phyloP scores from a whole-genome alignment of 92 coral and sea anemone species.

The Virgularia gustaviana region DNA sequence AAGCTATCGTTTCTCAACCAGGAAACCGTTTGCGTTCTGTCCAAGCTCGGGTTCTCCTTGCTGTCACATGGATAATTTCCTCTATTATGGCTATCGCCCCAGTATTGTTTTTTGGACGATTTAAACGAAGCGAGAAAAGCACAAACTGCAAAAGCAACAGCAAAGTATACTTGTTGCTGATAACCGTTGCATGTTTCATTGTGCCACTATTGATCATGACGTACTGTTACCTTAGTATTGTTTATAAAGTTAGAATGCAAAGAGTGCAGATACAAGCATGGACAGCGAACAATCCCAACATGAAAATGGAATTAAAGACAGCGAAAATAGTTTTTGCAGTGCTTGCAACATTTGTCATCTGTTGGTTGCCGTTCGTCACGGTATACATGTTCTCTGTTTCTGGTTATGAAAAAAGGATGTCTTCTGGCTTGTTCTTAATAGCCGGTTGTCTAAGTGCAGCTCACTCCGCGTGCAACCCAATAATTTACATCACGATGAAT shows the following conservation, averaged over 20 bases:
- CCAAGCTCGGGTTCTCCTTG: slow-evolving; percentile 70
- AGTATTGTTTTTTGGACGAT: slow-evolving; percentile 80
- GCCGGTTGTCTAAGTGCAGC: slow-evolving; percentile 57
- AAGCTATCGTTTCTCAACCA: slow-evolving; percentile 87
- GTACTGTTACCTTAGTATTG: slow-evolving; percentile 76
- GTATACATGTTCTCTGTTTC: slow-evolving; percentile 50
- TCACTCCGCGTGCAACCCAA: slow-evolving; percentile 56
- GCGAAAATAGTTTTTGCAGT: slow-evolving; percentile 62
- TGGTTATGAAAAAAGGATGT: slow-evolving; percentile 37
- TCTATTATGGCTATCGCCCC: slow-evolving; percentile 67
- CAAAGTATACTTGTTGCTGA: slow-evolving; percentile 67
- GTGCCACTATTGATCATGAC: slow-evolving; percentile 74
- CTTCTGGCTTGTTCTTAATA: slow-evolving; percentile 49
- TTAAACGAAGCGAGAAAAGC: slow-evolving; percentile 58
- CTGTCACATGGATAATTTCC: slow-evolving; percentile 75
- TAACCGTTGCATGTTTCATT: slow-evolving; percentile 68
- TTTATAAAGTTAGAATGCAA: slow-evolving; percentile 56
- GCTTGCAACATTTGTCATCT: slow-evolving; percentile 43
- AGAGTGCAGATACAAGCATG: slow-evolving; percentile 18
- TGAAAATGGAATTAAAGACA: slow-evolving; percentile 45
- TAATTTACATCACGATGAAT: slow-evolving; percentile 55
- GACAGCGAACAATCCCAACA: background rate
- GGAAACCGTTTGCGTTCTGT: slow-evolving; percentile 64
- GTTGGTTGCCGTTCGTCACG: slow-evolving; percentile 60
- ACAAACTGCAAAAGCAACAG: slow-evolving; percentile 70